phyloP scores from a whole-genome alignment of 2,888 invertebrate genomes.

The Melitaea athalia region DNA sequence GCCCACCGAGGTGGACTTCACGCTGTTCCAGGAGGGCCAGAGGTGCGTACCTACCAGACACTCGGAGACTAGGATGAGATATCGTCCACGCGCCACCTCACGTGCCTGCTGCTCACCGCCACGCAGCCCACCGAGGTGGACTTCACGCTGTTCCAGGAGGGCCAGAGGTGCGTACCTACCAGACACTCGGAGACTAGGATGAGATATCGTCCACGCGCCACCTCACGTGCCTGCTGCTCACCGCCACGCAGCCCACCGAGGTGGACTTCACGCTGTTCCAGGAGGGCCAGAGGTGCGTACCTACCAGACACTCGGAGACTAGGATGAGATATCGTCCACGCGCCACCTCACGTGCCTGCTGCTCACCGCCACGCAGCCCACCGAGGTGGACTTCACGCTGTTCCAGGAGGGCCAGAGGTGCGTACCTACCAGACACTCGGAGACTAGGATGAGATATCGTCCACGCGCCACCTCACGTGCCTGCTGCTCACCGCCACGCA shows the following conservation, averaged over 20 bases:
- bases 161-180: constrained; percentile 84
- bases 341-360: constrained; percentile 92
- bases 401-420: constrained; percentile 96
- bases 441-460: neutral
- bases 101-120: constrained; percentile 94
- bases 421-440: neutral
- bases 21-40: no score
- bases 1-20: no score
- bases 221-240: no score
- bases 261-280: no score
- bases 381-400: constrained; percentile 97
- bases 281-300: no score
- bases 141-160: constrained; percentile 97
- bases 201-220: no score
- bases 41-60: no score
- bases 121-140: constrained; percentile 98
- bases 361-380: constrained; percentile 95
- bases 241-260: no score
- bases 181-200: neutral
- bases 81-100: constrained; percentile 91
- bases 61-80: no score
- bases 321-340: constrained; percentile 84
- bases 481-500: no score
- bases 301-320: no score
- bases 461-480: no score